Base-by-base conservation (phyloP, 1,140 invertebrate genomes). In the Oreohelix idahoensis region DNA sequence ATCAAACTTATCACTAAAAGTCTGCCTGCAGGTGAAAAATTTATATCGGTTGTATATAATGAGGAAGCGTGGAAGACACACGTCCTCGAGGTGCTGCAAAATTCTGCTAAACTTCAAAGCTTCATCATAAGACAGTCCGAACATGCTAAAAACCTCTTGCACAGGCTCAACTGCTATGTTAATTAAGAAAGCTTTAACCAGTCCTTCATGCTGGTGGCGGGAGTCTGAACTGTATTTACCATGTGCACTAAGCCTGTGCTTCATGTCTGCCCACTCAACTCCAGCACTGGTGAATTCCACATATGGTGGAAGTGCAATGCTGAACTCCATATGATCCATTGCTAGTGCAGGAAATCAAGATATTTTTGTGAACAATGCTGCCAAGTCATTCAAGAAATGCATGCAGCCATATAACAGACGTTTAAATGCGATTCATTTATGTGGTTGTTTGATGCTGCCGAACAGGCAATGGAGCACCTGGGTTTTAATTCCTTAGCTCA, bases 21-120 rank as follows among this genome's bases (percentile, higher is more conserved):
- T 38, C 51, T 75, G 71, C 35, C 45, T 73, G 51, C 80, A 82
- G 0, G 71, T 74, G 36, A 82, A 74, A 42, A 82, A 82, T 38
- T 42, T 74, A 36, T 74, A 82, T 17, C 71, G 26, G 51, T 75
- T 82, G 51, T 82, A 82, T 63, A 82, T 73, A 11, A 82, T 82
- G 49, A 82, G 51, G 39, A 82, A 63, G 11, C 69, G 49, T 32
- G 80, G 80, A 13, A 82, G 5, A 63, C 80, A 82, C 2, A 53
- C 26, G 35, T 82, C 80, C 36, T 82, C 80, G 8, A 82, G 45
- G 1, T 29, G 11, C 29, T 82, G 49, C 17, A 82, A 66, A 51
- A 75, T 66, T 29, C 26, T 0, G 20, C 36, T 58, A 36, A 82
- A 82, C 35, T 63, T 82, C 0, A 53, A 15, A 36, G 80, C 49